These are phyloP conservation scores for Heliconius nattereri DNA, from an alignment of 1,140 invertebrate genomes.

Conservation along the genomic window DNA sequence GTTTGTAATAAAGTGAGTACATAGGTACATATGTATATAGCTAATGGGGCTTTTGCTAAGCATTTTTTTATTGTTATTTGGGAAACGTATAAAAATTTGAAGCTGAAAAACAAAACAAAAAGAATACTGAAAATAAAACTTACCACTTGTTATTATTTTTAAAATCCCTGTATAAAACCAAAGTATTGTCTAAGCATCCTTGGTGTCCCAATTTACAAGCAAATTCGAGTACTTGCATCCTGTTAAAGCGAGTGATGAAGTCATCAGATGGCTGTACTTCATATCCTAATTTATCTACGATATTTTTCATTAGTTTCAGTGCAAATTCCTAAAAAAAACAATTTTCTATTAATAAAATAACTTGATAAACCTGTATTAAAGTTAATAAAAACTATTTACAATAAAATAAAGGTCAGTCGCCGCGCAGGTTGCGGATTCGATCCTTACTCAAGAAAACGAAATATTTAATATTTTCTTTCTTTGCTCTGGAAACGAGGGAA, in stretches of 20 bases:
- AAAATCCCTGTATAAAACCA: conserved; percentile 51
- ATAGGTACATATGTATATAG: background rate
- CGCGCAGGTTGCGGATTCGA: no score
- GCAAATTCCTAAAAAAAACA: conserved; percentile 80
- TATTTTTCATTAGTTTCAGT: conserved; percentile 80
- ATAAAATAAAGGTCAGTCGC: no score
- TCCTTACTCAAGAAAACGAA: no score
- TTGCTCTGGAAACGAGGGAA: no score
- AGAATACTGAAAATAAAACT: conserved; percentile 28
- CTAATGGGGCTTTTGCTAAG: no score
- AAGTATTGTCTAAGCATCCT: conserved; percentile 77
- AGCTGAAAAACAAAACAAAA: no score
- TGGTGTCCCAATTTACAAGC: conserved; percentile 84
- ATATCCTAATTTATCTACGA: conserved; percentile 83
- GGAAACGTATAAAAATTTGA: no score
- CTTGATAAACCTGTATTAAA: background rate
- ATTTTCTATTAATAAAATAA: background rate
- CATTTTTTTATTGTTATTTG: no score
- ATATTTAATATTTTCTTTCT: no score
- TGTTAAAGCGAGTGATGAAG: conserved; percentile 82
- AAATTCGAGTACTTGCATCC: conserved; percentile 83
- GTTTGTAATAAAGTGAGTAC: background rate
- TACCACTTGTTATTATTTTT: conserved; percentile 58
- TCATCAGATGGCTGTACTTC: conserved; percentile 80
- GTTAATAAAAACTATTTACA: no score